Conservation (phyloP, 2,113 vertebrate genomes). For the Pterophyllum scalare region DNA sequence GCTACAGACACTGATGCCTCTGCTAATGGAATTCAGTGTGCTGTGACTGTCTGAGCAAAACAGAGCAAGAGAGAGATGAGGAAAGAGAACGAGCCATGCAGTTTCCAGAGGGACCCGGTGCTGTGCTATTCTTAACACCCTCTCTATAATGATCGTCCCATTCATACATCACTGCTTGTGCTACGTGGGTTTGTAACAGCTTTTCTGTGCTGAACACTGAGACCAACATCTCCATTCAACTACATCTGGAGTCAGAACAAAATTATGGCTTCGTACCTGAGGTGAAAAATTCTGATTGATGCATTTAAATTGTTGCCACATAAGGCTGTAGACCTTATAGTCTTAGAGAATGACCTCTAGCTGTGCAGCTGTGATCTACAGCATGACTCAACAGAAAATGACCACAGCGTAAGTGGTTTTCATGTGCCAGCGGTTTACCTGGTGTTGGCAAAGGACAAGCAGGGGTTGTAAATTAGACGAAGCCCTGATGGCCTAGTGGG, state of each 20-base stretch:
- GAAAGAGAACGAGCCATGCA: conserved; percentile 15
- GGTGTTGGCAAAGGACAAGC: conserved; percentile 21
- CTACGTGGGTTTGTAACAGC: background rate
- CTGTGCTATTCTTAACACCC: conserved; percentile 58
- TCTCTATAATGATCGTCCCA: conserved; percentile 37
- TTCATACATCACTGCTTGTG: conserved; percentile 50
- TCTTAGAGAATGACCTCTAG: conserved; percentile 16
- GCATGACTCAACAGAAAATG: conserved; percentile 39
- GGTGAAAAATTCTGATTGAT: background rate
- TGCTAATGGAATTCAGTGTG: conserved; percentile 62
- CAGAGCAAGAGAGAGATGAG: conserved; percentile 32
- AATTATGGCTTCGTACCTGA: background rate
- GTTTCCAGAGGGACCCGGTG: conserved; percentile 38
- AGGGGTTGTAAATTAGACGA: conserved; percentile 26
- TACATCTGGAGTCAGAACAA: background rate
- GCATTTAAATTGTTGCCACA: conserved; percentile 7
- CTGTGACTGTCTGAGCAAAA: conserved; percentile 56
- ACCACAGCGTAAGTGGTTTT: conserved; percentile 45
- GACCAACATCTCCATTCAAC: background rate
- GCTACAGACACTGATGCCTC: conserved; percentile 50
- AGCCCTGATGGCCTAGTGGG: conserved; percentile 2
- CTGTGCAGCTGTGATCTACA: conserved; percentile 25
- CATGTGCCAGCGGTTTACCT: conserved; percentile 23
- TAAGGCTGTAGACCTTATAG: background rate
- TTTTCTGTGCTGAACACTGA: background rate